Evolutionary conservation across 1,140 invertebrate species (phyloP).

Genomic region (Aphelenchoides besseyi): DNA sequence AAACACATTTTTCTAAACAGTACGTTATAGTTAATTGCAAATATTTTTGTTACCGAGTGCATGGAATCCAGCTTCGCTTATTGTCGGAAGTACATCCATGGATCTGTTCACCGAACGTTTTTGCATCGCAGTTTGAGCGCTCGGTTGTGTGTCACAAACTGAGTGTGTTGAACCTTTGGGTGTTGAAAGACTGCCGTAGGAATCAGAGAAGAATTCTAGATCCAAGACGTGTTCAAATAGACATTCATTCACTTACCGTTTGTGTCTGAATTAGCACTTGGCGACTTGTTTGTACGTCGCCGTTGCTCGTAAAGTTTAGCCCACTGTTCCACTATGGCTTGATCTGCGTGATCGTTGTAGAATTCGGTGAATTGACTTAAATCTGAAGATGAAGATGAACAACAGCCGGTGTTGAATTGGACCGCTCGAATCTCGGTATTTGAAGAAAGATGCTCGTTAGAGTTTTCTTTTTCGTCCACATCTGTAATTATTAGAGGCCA

Average conservation of each 20-base stretch:
- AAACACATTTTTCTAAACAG: slow-evolving; percentile 25
- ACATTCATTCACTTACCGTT: too few relatives aligned
- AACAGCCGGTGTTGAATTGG: slow-evolving; percentile 38
- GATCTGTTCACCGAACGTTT: slow-evolving; percentile 13
- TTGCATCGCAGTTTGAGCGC: background rate
- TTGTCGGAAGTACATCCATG: slow-evolving; percentile 17
- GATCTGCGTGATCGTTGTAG: slow-evolving; percentile 33
- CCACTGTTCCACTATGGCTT: slow-evolving; percentile 26
- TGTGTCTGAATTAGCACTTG: background rate
- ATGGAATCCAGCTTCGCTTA: background rate
- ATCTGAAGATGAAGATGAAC: slow-evolving; percentile 31
- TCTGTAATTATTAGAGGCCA: background rate
- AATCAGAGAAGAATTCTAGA: slow-evolving; percentile 4
- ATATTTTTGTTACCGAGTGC: background rate
- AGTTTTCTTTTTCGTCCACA: slow-evolving; percentile 18
- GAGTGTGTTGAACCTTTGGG: slow-evolving; percentile 4
- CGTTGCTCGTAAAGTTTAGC: slow-evolving; percentile 28
- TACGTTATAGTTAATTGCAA: background rate
- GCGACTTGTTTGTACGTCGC: slow-evolving; percentile 7
- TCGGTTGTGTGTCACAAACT: background rate
- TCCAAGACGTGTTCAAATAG: background rate
- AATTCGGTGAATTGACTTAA: slow-evolving; percentile 33
- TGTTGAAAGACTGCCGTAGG: background rate
- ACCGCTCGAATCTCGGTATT: slow-evolving; percentile 20
- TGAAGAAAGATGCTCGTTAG: background rate